Base-by-base conservation (phyloP, 1,140 invertebrate genomes). In the Aporrectodea caliginosa region DNA sequence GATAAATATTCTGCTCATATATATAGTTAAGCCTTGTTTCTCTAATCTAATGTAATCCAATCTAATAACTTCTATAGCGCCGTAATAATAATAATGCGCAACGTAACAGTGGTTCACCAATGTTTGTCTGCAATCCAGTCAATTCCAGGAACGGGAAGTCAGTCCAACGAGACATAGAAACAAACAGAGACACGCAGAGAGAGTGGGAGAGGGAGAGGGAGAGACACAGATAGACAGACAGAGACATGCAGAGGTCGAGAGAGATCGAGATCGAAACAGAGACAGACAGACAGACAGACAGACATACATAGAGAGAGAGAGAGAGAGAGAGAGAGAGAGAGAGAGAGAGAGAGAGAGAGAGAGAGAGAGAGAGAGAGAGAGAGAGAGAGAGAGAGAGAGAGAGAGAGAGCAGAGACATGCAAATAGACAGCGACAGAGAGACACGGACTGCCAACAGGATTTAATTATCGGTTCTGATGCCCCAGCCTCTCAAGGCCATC, bases 321-420 rank as follows among this genome's bases (percentile, higher is more conserved):
- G 6, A 58, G 43, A 58, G 43, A 58, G 43, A 58, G 43, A 58
- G 43, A 58, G 43, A 58, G 43, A 58, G 43, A 58, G 43, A 58
- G 43, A 58, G 43, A 58, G 43, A 58, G 43, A 58, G 43, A 58
- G 43, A 58, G 43, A 58, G 43, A 58, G 43, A 58, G 43, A 58
- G 43, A 58, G 43, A 58, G 43, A 58, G 43, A 58, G 43, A 58
- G 6, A 58, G 43, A 58, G 43, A 58, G 43, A 58, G 6, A 58
- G 43, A 58, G 43, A 58, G 43, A 58, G 43, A 58, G 6, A 58
- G 43, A 58, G 6, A 58, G 43, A 58, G 43, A 58, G 43, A 58
- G 43, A 58, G 6, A 58, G 43, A 58, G 6, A 58, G 43, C 43
- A 58, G 43, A 58, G 43, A 58, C 6, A 58, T 6, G 22, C 43